Evolutionary conservation across 2,797 vertebrate genomes (phyloP).

Genomic region (Rhincodon typus): DNA sequence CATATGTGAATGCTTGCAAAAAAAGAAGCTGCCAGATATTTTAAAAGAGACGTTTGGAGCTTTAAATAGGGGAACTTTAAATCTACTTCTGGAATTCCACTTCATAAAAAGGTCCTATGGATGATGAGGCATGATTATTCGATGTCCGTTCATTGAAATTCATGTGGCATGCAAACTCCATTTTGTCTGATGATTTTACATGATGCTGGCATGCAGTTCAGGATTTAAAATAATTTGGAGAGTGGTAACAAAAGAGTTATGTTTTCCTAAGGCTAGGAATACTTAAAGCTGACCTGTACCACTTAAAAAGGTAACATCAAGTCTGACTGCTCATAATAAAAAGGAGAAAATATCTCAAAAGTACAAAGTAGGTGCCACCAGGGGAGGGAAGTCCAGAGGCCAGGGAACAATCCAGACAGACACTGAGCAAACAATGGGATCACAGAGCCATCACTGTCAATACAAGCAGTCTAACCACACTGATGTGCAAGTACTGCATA

Average conservation of each 20-base stretch:
- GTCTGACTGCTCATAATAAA: not conserved
- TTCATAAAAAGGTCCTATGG: too few relatives aligned
- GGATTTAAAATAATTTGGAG: not conserved
- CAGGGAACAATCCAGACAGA: not conserved
- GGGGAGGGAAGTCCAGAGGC: too few relatives aligned
- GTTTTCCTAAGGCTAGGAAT: not conserved
- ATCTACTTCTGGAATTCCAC: not conserved
- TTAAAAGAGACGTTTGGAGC: not conserved
- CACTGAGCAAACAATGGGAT: not conserved
- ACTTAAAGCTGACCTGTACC: not conserved
- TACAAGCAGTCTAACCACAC: not conserved
- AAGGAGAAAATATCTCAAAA: not conserved
- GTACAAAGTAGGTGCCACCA: not conserved
- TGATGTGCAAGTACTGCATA: not conserved
- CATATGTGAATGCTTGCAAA: not conserved
- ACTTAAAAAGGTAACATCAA: not conserved
- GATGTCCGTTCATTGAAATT: not conserved
- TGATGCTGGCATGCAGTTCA: not conserved
- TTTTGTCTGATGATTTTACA: not conserved
- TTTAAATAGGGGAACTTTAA: not conserved
- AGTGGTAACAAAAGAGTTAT: not conserved
- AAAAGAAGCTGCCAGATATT: not conserved
- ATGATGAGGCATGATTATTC: not conserved
- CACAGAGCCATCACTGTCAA: not conserved
- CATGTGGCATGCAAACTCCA: too few relatives aligned